Base-by-base conservation (phyloP, 2,113 vertebrate species). In the Cynopterus brachyotis region DNA sequence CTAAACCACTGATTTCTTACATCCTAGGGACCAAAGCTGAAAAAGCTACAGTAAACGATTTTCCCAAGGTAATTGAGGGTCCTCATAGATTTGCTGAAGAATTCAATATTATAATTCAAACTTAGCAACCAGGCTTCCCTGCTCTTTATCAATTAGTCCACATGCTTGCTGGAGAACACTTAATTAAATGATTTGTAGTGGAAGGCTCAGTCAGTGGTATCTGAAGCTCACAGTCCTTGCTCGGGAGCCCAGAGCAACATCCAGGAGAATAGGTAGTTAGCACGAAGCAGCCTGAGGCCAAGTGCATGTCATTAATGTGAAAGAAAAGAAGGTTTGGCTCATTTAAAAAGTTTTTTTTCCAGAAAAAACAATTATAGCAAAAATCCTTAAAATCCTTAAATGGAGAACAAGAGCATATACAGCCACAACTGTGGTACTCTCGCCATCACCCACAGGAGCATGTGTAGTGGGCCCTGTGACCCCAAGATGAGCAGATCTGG, bases 281-380 rank as follows among this genome's bases (percentile, higher is more conserved):
- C 78, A 89, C 73, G 69, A 47, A 82, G 86, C 24, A 57, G 37
- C 32, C 91, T 42, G 20, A 0, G 4, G 69, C 85, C 76, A 79
- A 47, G 37, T 76, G 55, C 22, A 0, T 5, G 20, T 81, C 76
- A 22, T 10, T 12, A 50, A 90, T 32, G 53, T 64, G 57, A 57
- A 87, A 75, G 50, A 47, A 86, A 40, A 91, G 50, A 57, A 57
- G 53, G 47, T 70, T 59, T 75, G 90, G 86, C 80, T 96, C 76
- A 45, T 92, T 93, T 24, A 9, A 47, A 92, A 85, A 76, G 24
- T 4, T 0, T 24, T n/a, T n/a, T 35, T 91, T 85, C 70, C 67
- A 59, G 4, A 73, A 55, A 85, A 59, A 79, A 81, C 17, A 55
- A 60, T 42, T 30, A 35, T 8, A 81, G 70, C 59, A 83, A 19